These are phyloP conservation scores for Acrobasis repandana DNA, from an alignment of 2,888 invertebrate species.

Conservation along the genomic window DNA sequence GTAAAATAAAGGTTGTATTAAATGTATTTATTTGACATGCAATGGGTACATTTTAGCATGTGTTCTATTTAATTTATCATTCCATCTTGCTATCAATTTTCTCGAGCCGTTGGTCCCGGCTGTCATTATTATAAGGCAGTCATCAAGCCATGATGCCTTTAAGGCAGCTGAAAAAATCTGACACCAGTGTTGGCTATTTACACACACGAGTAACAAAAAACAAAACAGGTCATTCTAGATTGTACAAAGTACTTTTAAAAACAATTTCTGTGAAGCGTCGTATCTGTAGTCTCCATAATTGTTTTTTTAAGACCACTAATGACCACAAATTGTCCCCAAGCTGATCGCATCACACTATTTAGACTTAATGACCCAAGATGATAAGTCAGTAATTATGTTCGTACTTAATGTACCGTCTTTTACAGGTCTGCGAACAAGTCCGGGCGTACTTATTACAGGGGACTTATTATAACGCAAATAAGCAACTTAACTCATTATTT, in stretches of 20 bases:
- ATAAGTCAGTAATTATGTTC: slow-evolving; percentile 6
- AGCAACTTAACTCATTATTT: slow-evolving; percentile 92
- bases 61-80: no score
- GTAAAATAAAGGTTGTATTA: no score
- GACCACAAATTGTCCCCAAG: slow-evolving; percentile 12
- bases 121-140: no score
- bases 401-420: slow-evolving; percentile 28
- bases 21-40: no score
- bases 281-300: background rate
- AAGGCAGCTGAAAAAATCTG: no score
- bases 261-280: background rate
- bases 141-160: no score
- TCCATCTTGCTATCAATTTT: no score
- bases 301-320: slow-evolving; percentile 9
- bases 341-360: slow-evolving; percentile 9
- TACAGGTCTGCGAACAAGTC: slow-evolving; percentile 91
- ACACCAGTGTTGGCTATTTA: no score
- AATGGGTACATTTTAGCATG: no score
- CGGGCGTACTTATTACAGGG: slow-evolving; percentile 92
- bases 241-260: background rate
- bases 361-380: slow-evolving; percentile 7
- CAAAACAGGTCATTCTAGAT: no score
- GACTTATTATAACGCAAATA: slow-evolving; percentile 92
- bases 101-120: no score
- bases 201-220: no score